Evolutionary conservation across 1,140 invertebrate species (phyloP), one percentile per base, ranked within the genome.

Genomic region (Trichonephila clavata): DNA sequence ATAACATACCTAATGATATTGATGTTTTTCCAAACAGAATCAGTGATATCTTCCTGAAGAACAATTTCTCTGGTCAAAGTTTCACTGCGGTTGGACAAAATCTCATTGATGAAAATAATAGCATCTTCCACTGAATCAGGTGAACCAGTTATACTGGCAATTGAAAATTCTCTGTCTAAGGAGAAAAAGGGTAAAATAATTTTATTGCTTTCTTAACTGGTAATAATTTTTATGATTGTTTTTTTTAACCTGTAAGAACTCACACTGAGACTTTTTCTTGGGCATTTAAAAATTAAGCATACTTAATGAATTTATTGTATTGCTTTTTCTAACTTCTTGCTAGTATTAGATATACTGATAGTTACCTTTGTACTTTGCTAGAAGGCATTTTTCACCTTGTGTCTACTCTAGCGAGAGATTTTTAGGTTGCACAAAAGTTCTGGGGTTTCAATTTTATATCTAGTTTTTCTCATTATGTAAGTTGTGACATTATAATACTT

Each of bases 21-120:
- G 21, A 97, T 97, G 94, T 97, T 96, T 63, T 96, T 68, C 95
- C 97, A 98, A 95, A 98, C 83, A 97, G 59, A 98, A 97, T 95
- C 96, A 96, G 8, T 97, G 97, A 93, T 97, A 96, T 93, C 96
- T 95, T 95, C 96, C 96, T 68, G 94, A 68, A 0, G 97, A 60
- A 95, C 96, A 60, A 98, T 97, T 93, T 97, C 97, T 92, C 96
- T 96, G 18, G 96, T 96, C 77, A 97, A 96, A 24, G 97, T 96
- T 0, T 97, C 94, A 8, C 97, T 97, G 83, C 97, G 97, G 90
- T 97, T 97, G 7, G 96, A 96, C 1, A 98, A 97, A 93, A 98
- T 97, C 83, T 97, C 96, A 20, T 97, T 96, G n/a, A 98, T 97
- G 91, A 98, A 95, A 2, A 96, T 96, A 94, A 98, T 97, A 0